Evolutionary conservation across 2,113 vertebrate genomes (phyloP), one percentile per base, ranked within the genome.

Genomic region (Ellobius talpinus): DNA sequence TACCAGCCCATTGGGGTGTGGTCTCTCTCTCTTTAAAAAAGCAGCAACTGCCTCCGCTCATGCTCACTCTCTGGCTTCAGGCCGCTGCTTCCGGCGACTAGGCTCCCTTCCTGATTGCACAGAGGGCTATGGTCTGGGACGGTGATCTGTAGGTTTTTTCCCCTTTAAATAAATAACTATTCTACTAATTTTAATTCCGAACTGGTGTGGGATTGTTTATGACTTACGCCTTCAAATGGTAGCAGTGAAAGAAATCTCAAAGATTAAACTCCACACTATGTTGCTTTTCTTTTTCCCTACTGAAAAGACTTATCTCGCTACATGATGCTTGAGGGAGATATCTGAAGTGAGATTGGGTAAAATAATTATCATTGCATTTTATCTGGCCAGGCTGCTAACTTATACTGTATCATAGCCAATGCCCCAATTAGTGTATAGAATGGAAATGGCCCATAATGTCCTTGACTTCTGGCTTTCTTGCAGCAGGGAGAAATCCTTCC

Each of bases 271-370:
- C 79, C 31, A n/a, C 39, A 6, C 23, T n/a, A 14, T 9, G 26
- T 24, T 89, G 39, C 24, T 89, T 73, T 77, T 19, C 21, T 92
- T 90, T 90, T 86, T 45, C 68, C 66, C 68, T 90, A 12, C 17
- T 92, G n/a, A 94, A 95, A 89, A 2, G 78, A 42, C 65, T 36
- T 8, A 36, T 52, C 33, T 97, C 89, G 65, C 73, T 52, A 76
- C 74, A 89, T 42, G 61, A 94, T 90, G 79, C 76, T 90, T 96
- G 5, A 81, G 90, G 45, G 91, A 92, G 88, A 92, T 92, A 96
- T 78, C 85, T 95, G 85, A 93, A 92, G 52, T 72, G 47, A 33
- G 89, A 89, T 87, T 82, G 86, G 84, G 90, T 39, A 63, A 85
- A 93, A 94, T 68, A 95, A 92, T 74, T 45, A 93, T 74, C 55